Base-by-base conservation (phyloP, 2,113 vertebrate species). In the Etia nguti region DNA sequence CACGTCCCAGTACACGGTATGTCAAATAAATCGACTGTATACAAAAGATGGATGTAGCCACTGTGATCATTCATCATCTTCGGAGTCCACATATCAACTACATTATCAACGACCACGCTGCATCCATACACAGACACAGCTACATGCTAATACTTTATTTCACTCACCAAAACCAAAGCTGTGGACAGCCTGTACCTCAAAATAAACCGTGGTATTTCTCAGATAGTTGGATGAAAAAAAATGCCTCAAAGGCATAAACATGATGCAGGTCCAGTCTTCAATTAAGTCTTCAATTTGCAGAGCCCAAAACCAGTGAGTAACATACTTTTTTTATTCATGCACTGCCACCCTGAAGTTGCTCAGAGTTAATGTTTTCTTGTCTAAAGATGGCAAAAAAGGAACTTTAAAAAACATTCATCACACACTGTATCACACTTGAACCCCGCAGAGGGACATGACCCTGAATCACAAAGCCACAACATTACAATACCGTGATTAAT, bases 401-500 rank as follows among this genome's bases (percentile, higher is more conserved):
- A 65, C 60, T 65, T 65, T n/a, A 38, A 65, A 65, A 65, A 65
- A 12, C 60, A n/a, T 65, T 65, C 34, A 65, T 65, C n/a, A 65
- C 60, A 38, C 34, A 22, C 20, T 5, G 20, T 20, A 13, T 65
- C 36, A 6, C n/a, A 65, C 34, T 38, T 38, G 1, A 65, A 65
- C 34, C 60, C 34, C 6, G n/a, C 10, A 1, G 38, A 41, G 38
- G 38, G 10, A 41, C 60, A 65, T 65, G 20, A 65, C 34, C 34
- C 65, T 10, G 13, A 0, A 43, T 46, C 65, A 38, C 18, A 24
- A 68, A 68, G 11, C 36, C 36, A 41, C 20, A 38, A 38, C 10
- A 12, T 18, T 8, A 50, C 38, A 73, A 46, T 36, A 24, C n/a
- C 13, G 12, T 43, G n/a, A 43, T 41, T 70, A 10, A 24, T 43